Percentiles rank a stretch among this genome's conserved stretches.
phyloP scores from a whole-genome alignment of 2,113 vertebrate species.

The Antechinus flavipes region DNA sequence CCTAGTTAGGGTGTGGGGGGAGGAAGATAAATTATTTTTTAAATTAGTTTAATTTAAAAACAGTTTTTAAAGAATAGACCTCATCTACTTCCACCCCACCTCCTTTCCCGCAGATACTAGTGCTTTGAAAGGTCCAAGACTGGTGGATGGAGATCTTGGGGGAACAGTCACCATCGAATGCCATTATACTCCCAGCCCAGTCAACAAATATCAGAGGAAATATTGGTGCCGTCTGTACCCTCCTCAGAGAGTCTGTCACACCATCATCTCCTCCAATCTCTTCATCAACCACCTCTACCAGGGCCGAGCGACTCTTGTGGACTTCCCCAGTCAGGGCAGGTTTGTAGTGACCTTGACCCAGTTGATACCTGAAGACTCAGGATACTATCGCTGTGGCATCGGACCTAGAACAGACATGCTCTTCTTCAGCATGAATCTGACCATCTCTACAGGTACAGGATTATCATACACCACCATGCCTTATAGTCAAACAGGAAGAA shows the following conservation, averaged over 20 bases:
- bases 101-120: conserved; percentile 23
- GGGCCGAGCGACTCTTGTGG: conserved; percentile 71
- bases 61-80: neutral
- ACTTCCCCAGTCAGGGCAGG: conserved; percentile 54
- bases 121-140: conserved; percentile 68
- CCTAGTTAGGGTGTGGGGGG: neutral
- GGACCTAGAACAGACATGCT: conserved; percentile 70
- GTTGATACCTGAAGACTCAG: conserved; percentile 62
- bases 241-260: conserved; percentile 49
- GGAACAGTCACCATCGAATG: conserved; percentile 80
- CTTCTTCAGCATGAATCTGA: conserved; percentile 73
- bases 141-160: conserved; percentile 69
- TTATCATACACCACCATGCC: neutral
- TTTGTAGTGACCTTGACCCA: conserved; percentile 74
- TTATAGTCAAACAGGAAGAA: rapidly evolving
- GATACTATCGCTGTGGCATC: conserved; percentile 83
- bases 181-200: conserved; percentile 66
- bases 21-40: neutral
- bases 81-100: neutral
- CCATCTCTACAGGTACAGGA: conserved; percentile 71
- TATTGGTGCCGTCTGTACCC: conserved; percentile 80
- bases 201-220: conserved; percentile 82
- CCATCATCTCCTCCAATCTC: conserved; percentile 76
- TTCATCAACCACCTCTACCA: neutral
- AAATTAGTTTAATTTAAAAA: neutral